Evolutionary conservation across 2,113 vertebrate genomes (phyloP).

Genomic region (Leptobrachium leishanense): DNA sequence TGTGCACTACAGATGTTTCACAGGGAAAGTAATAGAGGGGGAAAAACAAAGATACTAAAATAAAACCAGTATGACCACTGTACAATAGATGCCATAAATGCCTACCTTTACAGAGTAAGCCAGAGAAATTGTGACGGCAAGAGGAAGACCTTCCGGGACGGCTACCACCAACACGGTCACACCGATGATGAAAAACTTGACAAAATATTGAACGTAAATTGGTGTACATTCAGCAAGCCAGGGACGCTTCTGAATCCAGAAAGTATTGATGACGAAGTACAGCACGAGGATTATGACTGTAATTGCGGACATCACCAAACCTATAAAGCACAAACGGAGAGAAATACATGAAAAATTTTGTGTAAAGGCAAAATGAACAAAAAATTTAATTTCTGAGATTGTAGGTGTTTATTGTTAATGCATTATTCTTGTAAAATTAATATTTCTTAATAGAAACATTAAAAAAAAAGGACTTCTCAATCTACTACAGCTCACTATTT

Average conservation of each 20-base stretch:
- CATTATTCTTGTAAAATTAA: no score
- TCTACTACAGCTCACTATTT: no score
- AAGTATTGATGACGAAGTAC: conserved; percentile 92
- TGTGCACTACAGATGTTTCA: no score
- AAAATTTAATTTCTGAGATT: no score
- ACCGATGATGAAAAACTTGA: conserved; percentile 99
- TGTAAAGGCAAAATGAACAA: no score
- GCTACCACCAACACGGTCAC: conserved; percentile 97
- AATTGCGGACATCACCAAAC: conserved; percentile 95
- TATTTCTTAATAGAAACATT: no score
- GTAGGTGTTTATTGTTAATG: no score
- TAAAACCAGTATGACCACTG: no score
- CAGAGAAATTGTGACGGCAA: conserved; percentile 96
- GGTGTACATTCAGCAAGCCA: conserved; percentile 93
- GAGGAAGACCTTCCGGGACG: conserved; percentile 94
- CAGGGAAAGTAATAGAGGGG: no score
- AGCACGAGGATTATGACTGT: conserved; percentile 97
- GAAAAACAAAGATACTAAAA: no score
- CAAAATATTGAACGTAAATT: conserved; percentile 97
- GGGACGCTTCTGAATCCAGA: conserved; percentile 86
- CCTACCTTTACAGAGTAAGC: conserved; percentile 98
- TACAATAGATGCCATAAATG: not conserved
- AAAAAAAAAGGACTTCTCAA: no score
- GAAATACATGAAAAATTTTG: not conserved
- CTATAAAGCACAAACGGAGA: conserved; percentile 61